phyloP scores from a whole-genome alignment of 2,797 vertebrate species.

The Enteromius fasciolatus region DNA sequence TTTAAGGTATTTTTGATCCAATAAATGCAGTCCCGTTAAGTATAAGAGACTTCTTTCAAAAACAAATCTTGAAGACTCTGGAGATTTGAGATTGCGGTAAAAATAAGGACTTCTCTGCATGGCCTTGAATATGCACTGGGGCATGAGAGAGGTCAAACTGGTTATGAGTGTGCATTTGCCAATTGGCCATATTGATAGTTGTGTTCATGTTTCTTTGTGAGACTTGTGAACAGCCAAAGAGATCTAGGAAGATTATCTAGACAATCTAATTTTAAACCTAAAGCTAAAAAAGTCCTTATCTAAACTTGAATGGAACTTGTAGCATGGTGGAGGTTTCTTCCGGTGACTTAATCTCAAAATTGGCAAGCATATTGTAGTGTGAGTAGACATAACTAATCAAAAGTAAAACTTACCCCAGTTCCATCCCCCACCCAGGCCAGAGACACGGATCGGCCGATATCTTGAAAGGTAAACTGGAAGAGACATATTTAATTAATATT shows the following conservation, averaged over 20 bases:
- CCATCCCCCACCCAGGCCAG: slow-evolving; percentile 94
- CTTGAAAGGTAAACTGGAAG: slow-evolving; percentile 82
- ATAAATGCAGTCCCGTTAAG: not conserved
- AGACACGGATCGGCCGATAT: slow-evolving; percentile 88
- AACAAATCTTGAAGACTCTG: not conserved
- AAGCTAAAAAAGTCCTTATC: not conserved
- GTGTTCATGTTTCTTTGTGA: not conserved
- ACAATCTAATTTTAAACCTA: slow-evolving; percentile 15
- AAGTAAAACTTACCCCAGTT: slow-evolving; percentile 86
- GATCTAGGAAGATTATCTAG: slow-evolving; percentile 1
- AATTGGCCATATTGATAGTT: not conserved
- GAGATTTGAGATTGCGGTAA: not conserved
- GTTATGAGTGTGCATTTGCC: not conserved
- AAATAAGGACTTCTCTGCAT: too few species aligned
- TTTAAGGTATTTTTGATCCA: not conserved
- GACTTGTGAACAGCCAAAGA: not conserved
- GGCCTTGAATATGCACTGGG: slow-evolving; percentile 6
- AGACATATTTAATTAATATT: slow-evolving; percentile 7
- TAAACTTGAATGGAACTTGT: slow-evolving; percentile 5
- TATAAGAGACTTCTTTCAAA: not conserved
- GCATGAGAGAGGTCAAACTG: slow-evolving; percentile 2
- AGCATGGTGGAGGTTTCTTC: not conserved
- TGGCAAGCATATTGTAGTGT: not conserved
- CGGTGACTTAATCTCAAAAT: not conserved
- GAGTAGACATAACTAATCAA: slow-evolving; percentile 15